These are phyloP conservation scores for Holcopasites calliopsidis DNA, from an alignment of 1,140 invertebrate species.

Conservation along the genomic window DNA sequence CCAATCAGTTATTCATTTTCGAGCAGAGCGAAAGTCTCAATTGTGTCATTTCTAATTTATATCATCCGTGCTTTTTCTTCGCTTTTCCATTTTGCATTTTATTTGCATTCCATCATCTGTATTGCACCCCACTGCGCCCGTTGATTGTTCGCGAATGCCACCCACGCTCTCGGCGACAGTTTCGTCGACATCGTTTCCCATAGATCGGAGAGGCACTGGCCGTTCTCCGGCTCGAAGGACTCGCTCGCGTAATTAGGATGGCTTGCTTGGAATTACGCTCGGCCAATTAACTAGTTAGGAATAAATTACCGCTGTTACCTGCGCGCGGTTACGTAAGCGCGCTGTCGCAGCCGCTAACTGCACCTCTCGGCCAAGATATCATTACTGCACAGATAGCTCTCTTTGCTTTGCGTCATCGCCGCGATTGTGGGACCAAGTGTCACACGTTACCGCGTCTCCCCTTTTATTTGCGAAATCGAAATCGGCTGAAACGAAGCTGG, in stretches of 20 bases:
- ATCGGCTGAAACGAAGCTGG: too few species aligned
- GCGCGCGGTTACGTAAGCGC: constrained; percentile 59
- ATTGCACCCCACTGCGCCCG: too few species aligned
- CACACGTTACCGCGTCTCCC: neutral
- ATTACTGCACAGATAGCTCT: constrained; percentile 2
- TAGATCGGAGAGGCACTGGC: neutral
- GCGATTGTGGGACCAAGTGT: neutral
- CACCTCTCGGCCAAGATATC: constrained; percentile 28
- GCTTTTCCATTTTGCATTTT: too few species aligned
- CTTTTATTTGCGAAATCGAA: too few species aligned
- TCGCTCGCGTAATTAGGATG: constrained; percentile 50
- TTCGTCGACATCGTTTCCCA: neutral
- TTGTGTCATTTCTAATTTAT: too few species aligned
- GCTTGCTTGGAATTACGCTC: constrained; percentile 46
- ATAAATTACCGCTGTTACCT: constrained; percentile 62
- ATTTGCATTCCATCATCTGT: too few species aligned
- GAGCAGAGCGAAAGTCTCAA: too few species aligned
- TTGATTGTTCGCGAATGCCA: neutral
- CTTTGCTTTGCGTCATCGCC: constrained; percentile 36
- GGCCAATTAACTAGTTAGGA: constrained; percentile 63
- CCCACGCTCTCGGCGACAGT: neutral
- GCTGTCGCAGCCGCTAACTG: constrained; percentile 53
- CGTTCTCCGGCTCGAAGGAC: neutral
- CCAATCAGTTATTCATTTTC: too few species aligned
- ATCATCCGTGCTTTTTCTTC: too few species aligned